Base-by-base conservation (phyloP, 1,140 invertebrate genomes). In the Drosophila ercepeae region DNA sequence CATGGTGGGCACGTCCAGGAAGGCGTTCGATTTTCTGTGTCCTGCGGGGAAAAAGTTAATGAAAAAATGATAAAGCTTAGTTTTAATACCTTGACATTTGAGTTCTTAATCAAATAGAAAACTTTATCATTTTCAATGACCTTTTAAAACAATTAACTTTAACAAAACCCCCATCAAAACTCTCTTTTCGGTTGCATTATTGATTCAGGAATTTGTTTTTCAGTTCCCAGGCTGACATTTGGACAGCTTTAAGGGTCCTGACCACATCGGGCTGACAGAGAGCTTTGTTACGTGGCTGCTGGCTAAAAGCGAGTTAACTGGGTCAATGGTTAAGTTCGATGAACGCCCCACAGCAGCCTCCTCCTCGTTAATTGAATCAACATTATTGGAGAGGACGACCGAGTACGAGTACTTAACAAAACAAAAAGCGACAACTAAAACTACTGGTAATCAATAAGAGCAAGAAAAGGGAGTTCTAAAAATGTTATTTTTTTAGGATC, bases 1-100 rank as follows among this genome's bases (percentile, higher is more conserved):
- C 88, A 89, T 90, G 58, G 93, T 93, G 1, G 96, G 96, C n/a
- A 97, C 96, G 89, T 97, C 96, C 48, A 97, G 92, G 91, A 96
- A 97, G 18, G 95, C 95, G 60, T 95, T 94, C 41, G 95, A 95
- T 89, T 94, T 95, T 53, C 94, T 92, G 50, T 95, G 94, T 88
- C 75, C 91, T 91, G 74, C n/a, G n/a, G 23, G 36, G 7, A 25
- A n/a, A 39, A 14, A 39, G 3, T 36, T 36, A 13, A 36, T 36
- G 7, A 39, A n/a, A 34, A 34, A 34, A 21, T 21, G n/a, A n/a
- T n/a, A n/a, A n/a, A n/a, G n/a, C n/a, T n/a, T n/a, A n/a, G n/a
- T n/a, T n/a, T n/a, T n/a, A n/a, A n/a, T n/a, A n/a, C n/a, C n/a
- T n/a, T n/a, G n/a, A n/a, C n/a, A n/a, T n/a, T n/a, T n/a, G n/a